Conservation (phyloP, 1,140 invertebrate species). For the Drosophila pallidifrons region DNA sequence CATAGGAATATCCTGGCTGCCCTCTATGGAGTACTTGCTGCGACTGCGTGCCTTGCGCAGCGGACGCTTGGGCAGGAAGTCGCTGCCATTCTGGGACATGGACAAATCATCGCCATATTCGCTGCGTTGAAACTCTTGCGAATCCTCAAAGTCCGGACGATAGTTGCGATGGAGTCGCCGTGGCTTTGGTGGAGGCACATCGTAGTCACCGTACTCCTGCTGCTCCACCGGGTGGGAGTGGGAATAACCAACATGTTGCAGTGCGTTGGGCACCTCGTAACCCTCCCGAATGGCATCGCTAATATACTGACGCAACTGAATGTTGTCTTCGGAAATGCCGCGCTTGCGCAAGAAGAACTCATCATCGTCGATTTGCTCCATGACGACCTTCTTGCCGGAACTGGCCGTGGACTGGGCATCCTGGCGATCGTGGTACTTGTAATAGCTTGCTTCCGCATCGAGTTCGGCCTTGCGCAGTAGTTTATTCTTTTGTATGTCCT, state of each 20-base stretch:
- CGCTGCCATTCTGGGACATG: constrained; percentile 81
- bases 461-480: constrained; percentile 76
- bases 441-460: constrained; percentile 75
- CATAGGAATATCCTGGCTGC: constrained; percentile 75
- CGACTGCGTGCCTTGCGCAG: constrained; percentile 78
- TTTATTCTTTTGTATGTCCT: constrained; percentile 79
- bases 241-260: constrained; percentile 86
- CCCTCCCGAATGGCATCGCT: constrained; percentile 92
- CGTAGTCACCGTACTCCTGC: constrained; percentile 71
- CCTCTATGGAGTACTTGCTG: constrained; percentile 84
- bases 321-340: constrained; percentile 92
- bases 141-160: constrained; percentile 67
- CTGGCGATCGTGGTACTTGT: constrained; percentile 73
- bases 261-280: constrained; percentile 89
- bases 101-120: constrained; percentile 80
- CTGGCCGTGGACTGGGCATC: constrained; percentile 84
- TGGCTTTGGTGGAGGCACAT: constrained; percentile 81
- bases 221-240: constrained; percentile 48
- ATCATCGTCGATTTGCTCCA: constrained; percentile 94
- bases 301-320: constrained; percentile 90
- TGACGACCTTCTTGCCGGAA: constrained; percentile 87
- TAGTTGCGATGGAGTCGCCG: constrained; percentile 71
- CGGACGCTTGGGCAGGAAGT: constrained; percentile 78
- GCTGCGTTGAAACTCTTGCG: constrained; percentile 80
- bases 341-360: constrained; percentile 93